A percentile compares a stretch with the other conserved stretches of the same genome.
Conservation (phyloP, 2,888 invertebrate genomes). For the Elegia similella region DNA sequence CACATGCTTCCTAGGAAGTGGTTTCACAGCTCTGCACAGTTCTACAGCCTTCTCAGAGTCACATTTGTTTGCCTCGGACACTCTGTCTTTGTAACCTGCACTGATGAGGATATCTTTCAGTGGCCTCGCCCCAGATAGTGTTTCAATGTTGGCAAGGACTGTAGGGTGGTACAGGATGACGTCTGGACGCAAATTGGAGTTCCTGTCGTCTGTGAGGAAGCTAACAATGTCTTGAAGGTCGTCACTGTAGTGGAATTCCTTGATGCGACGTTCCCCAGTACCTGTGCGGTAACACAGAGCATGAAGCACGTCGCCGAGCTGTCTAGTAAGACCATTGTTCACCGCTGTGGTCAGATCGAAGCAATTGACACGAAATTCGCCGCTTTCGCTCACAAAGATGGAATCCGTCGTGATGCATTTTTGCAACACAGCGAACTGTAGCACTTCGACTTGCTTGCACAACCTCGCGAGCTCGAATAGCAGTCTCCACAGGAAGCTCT, state of each 20-base stretch:
- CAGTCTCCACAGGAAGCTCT: conserved; percentile 67
- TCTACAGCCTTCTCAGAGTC: conserved; percentile 71
- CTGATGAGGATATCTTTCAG: conserved; percentile 53
- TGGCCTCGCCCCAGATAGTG: conserved; percentile 38
- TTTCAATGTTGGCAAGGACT: conserved; percentile 66
- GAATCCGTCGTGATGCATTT: conserved; percentile 54
- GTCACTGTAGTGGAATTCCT: conserved; percentile 58
- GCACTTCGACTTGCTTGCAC: conserved; percentile 50
- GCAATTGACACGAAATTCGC: conserved; percentile 64
- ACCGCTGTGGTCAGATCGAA: conserved; percentile 52
- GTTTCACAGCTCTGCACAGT: conserved; percentile 50
- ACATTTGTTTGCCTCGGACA: conserved; percentile 62
- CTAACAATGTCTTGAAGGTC: conserved; percentile 61
- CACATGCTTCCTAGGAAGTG: conserved; percentile 52
- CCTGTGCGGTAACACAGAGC: conserved; percentile 43
- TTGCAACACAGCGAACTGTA: conserved; percentile 49
- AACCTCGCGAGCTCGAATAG: conserved; percentile 62
- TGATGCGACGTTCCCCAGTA: conserved; percentile 37
- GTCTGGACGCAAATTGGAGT: conserved; percentile 55
- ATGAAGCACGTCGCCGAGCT: conserved; percentile 56
- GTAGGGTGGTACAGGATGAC: conserved; percentile 73
- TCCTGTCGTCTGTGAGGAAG: conserved; percentile 60
- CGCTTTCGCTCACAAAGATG: conserved; percentile 57
- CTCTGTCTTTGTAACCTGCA: conserved; percentile 32
- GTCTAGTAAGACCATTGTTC: conserved; percentile 44